These are phyloP conservation scores for Mus spicilegus DNA, from an alignment of 2,113 vertebrate genomes.

Conservation along the genomic window DNA sequence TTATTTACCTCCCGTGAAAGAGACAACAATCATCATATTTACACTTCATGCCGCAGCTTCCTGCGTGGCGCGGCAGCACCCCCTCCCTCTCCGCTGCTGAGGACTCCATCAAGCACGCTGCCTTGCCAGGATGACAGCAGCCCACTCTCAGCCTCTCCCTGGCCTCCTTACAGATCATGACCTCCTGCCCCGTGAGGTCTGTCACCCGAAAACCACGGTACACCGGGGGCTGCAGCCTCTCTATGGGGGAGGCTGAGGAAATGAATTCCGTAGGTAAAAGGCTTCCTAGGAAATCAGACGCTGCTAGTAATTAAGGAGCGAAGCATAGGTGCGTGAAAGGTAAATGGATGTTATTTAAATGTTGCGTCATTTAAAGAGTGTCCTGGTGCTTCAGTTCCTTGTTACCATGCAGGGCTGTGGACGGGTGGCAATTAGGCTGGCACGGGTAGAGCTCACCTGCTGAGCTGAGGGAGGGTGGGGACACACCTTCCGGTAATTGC, in stretches of 20 bases:
- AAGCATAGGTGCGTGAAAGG: slow-evolving; percentile 76
- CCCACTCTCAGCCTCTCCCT: slow-evolving; percentile 71
- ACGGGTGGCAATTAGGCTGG: slow-evolving; percentile 68
- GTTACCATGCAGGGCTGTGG: slow-evolving; percentile 35
- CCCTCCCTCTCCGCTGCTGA: background rate
- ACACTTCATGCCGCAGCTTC: slow-evolving; percentile 57
- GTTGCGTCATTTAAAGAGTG: slow-evolving; percentile 78
- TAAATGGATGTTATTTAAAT: slow-evolving; percentile 57
- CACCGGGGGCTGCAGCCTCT: slow-evolving; percentile 55
- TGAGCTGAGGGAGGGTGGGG: slow-evolving; percentile 34
- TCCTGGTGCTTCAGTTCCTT: background rate
- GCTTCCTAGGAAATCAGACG: slow-evolving; percentile 80
- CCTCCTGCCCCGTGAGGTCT: slow-evolving; percentile 77
- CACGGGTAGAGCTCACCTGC: slow-evolving; percentile 41
- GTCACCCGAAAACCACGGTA: slow-evolving; percentile 65
- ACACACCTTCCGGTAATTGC: background rate
- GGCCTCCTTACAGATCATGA: slow-evolving; percentile 76
- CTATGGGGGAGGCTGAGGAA: slow-evolving; percentile 74
- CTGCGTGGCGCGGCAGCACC: background rate
- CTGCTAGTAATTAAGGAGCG: slow-evolving; percentile 79
- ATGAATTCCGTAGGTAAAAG: slow-evolving; percentile 31
- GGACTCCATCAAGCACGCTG: background rate
- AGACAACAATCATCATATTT: slow-evolving; percentile 81
- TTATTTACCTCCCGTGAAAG: slow-evolving; percentile 80
- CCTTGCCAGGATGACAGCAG: slow-evolving; percentile 11